These are phyloP conservation scores for Anarsia innoxiella DNA, from an alignment of 2,888 invertebrate genomes.

Conservation along the genomic window DNA sequence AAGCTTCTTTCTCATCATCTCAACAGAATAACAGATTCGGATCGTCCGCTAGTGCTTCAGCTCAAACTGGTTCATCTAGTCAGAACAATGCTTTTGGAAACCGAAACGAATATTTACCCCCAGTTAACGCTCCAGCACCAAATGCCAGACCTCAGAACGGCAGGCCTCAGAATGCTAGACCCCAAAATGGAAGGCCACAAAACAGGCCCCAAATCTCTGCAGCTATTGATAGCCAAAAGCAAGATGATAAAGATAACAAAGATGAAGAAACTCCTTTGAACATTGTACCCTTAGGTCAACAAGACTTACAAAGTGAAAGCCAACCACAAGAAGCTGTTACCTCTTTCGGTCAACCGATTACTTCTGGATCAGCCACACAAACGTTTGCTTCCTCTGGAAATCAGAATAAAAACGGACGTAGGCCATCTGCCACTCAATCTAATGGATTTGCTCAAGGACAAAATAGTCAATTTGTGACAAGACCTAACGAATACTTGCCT, in stretches of 20 bases:
- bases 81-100: constrained; percentile 5
- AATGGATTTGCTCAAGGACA: constrained; percentile 22
- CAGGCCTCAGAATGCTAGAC: constrained; percentile 4
- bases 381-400: too few relatives aligned
- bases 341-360: constrained; percentile 15
- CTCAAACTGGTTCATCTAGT: not conserved
- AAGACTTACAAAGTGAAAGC: constrained; percentile 7
- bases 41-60: not conserved
- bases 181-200: constrained; percentile 4
- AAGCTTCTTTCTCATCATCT: constrained; percentile 1
- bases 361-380: constrained; percentile 8
- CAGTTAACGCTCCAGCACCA: constrained; percentile 4
- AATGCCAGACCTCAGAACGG: constrained; percentile 5
- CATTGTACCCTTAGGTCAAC: constrained; percentile 5
- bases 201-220: not conserved
- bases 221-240: not conserved
- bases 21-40: not conserved
- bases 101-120: constrained; percentile 14
- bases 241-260: not conserved
- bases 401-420: constrained; percentile 1
- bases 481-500: constrained; percentile 34
- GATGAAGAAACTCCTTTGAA: not conserved
- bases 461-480: constrained; percentile 18
- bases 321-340: constrained; percentile 10
- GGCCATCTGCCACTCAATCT: constrained; percentile 17